Base-by-base conservation (phyloP, 1,140 invertebrate genomes). In the Eupristina koningsbergeri region DNA sequence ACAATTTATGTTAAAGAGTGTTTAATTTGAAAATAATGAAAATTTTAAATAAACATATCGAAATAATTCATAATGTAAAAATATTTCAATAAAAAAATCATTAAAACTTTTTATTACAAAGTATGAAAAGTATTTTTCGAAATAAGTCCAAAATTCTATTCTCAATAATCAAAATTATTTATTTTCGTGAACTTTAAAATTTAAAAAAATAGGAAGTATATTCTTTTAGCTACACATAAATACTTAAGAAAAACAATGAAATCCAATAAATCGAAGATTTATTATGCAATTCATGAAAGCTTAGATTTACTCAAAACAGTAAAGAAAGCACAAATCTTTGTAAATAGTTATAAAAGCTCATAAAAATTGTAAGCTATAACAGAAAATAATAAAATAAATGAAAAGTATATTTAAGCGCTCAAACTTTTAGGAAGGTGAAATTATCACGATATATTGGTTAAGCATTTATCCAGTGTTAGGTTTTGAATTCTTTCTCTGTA, bases 361-460 rank as follows among this genome's bases (percentile, higher is more conserved):
- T 73, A 63, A 80, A 86, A 86, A 84, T 84, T 76, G 58, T 81
- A 86, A 86, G 75, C 80, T 69, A 67, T 53, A 81, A 79, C 64
- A 41, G 36, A 67, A 34, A 77, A 39, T 64, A 31, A 67, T 31
- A 64, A 9, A 64, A 15, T 2, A 22, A 0, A n/a, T 34, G 61
- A 79, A 50, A 26, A 50, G 45, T 79, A 47, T 47, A 26, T 67
- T 77, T 45, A 61, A 26, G 63, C 47, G 63, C 61, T 47, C 26
- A 47, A 45, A 80, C 77, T 81, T 39, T 47, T n/a, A n/a, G n/a
- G n/a, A n/a, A n/a, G 75, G 74, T 74, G 58, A 86, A 86, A 86
- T 86, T 86, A 86, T 82, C 69, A 76, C 64, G 78, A 85, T 71
- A 58, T 78, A 76, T 74, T 83, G 83, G 82, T 84, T 86, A 85